phyloP scores from a whole-genome alignment of 1,140 invertebrate species.

The Drosophila pseudoananassae region DNA sequence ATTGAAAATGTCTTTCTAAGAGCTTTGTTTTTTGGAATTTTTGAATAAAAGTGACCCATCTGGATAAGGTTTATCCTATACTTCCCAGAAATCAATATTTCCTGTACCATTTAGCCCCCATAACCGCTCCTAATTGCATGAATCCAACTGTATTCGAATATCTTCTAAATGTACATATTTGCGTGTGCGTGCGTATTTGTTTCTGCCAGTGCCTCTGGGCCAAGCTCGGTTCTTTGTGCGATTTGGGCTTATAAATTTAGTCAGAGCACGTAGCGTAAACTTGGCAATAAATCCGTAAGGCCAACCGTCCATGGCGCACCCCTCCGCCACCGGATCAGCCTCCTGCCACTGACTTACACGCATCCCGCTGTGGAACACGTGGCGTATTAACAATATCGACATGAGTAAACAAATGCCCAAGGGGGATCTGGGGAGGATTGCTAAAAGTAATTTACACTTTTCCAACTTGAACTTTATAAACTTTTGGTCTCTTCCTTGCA shows the following conservation, averaged over 20 bases:
- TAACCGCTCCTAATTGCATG: conserved; percentile 41
- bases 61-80: background rate
- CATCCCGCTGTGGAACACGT: conserved; percentile 64
- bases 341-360: conserved; percentile 15
- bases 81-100: background rate
- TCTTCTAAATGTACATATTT: conserved; percentile 34
- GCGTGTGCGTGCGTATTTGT: conserved; percentile 43
- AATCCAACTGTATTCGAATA: conserved; percentile 29
- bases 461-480: conserved; percentile 49
- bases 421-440: conserved; percentile 37
- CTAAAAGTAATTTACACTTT: conserved; percentile 77
- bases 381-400: conserved; percentile 81
- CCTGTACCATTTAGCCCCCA: background rate
- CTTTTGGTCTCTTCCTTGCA: conserved; percentile 33
- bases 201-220: conserved; percentile 46
- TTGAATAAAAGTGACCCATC: no score
- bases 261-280: conserved; percentile 77
- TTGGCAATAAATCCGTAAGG: conserved; percentile 78
- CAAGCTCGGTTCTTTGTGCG: conserved; percentile 49
- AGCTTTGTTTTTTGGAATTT: no score
- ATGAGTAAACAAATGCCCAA: conserved; percentile 74
- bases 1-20: background rate
- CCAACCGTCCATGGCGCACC: conserved; percentile 45
- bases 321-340: background rate
- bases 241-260: conserved; percentile 73